These are phyloP conservation scores for Xylocampa areola DNA, from an alignment of 2,888 invertebrate genomes.

Conservation along the genomic window DNA sequence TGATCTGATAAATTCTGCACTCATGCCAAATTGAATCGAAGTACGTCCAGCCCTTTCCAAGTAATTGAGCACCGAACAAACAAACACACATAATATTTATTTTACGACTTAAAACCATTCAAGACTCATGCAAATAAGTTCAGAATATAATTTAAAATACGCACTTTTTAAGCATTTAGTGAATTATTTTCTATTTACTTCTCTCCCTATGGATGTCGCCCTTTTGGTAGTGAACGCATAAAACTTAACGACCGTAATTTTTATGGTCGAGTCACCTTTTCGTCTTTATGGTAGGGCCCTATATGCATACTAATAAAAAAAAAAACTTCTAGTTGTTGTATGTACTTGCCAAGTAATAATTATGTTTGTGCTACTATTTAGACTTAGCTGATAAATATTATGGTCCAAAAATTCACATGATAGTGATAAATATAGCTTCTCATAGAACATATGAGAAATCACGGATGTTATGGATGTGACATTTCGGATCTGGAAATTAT, in stretches of 20 bases:
- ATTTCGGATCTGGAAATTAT: too few species aligned
- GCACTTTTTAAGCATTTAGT: conserved; percentile 33
- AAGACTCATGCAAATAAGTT: conserved; percentile 34
- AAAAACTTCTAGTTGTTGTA: conserved; percentile 33
- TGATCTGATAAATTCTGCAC: conserved; percentile 10
- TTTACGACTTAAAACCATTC: conserved; percentile 35
- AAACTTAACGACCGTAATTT: conserved; percentile 61
- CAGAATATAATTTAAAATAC: conserved; percentile 44
- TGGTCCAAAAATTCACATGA: too few species aligned
- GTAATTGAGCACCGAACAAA: conserved; percentile 44
- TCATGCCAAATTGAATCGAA: conserved; percentile 22
- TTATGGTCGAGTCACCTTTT: conserved; percentile 57
- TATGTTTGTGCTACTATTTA: too few species aligned
- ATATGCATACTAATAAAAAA: conserved; percentile 35
- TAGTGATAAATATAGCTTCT: too few species aligned
- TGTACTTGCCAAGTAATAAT: conserved; percentile 19
- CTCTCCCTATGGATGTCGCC: conserved; percentile 28
- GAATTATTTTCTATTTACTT: conserved; percentile 61
- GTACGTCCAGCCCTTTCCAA: conserved; percentile 43
- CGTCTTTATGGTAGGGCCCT: conserved; percentile 44
- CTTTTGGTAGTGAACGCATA: conserved; percentile 55
- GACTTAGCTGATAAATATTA: too few species aligned
- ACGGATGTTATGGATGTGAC: too few species aligned
- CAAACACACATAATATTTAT: conserved; percentile 33
- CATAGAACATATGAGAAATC: too few species aligned